These are phyloP conservation scores for Gila robusta DNA, from an alignment of 2,797 vertebrate species.

Conservation along the genomic window DNA sequence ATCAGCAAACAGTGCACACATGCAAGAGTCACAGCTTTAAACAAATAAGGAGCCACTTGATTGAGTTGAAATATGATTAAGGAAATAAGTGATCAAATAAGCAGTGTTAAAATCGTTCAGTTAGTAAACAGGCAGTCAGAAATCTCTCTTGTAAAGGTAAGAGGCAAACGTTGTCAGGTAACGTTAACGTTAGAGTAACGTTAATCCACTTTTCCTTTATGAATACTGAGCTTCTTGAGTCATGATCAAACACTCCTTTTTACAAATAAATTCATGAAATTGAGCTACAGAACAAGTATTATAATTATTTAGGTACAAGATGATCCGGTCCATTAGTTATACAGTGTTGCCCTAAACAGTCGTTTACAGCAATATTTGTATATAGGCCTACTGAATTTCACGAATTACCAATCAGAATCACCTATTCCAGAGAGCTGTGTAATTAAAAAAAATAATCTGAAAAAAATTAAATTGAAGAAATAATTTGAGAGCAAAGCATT, in stretches of 20 bases:
- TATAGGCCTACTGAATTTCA: not conserved
- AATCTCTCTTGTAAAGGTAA: not conserved
- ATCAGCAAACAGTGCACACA: slow-evolving; percentile 31
- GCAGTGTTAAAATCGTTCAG: not conserved
- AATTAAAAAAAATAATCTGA: not conserved
- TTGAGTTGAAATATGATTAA: not conserved
- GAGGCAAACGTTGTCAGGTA: not conserved
- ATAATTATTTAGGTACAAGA: not conserved
- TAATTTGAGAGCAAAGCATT: not conserved
- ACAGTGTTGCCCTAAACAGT: not conserved
- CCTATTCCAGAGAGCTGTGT: not conserved
- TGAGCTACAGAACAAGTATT: not conserved
- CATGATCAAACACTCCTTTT: not conserved
- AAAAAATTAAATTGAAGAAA: not conserved
- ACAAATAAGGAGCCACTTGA: not conserved
- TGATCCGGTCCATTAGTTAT: not conserved
- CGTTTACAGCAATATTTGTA: not conserved
- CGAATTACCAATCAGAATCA: not conserved
- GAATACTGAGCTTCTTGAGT: not conserved
- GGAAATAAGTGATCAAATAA: not conserved
- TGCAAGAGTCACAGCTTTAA: not conserved
- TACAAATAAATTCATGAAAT: not conserved
- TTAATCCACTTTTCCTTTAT: not conserved
- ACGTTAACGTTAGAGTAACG: not conserved
- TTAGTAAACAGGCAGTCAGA: not conserved